Percentiles rank a stretch among this genome's conserved stretches.
phyloP scores from a whole-genome alignment of 2,888 invertebrate species.

The Laspeyria flexula region DNA sequence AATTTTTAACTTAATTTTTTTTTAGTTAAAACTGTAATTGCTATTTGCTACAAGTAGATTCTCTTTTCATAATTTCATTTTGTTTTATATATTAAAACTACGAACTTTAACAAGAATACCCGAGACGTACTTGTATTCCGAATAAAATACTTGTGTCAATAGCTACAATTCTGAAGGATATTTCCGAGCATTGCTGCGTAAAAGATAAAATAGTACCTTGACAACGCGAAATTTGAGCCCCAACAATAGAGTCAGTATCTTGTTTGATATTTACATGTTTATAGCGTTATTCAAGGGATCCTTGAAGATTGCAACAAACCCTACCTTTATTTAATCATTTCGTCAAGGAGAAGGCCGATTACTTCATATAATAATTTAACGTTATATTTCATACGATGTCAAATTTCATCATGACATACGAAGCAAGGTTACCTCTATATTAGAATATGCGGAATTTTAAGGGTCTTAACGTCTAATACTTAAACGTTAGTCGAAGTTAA shows the following conservation, averaged over 20 bases:
- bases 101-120: too few species aligned
- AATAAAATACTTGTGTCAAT: not conserved
- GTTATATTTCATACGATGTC: slow-evolving; percentile 9
- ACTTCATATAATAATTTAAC: slow-evolving; percentile 14
- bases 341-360: slow-evolving; percentile 13
- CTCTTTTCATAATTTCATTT: too few species aligned
- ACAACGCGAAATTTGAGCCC: slow-evolving; percentile 1
- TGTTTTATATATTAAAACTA: too few species aligned
- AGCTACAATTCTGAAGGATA: slow-evolving; percentile 4
- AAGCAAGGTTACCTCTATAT: slow-evolving; percentile 14
- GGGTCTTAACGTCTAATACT: slow-evolving; percentile 9
- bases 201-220: slow-evolving; percentile 11
- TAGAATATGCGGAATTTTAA: slow-evolving; percentile 18
- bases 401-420: slow-evolving; percentile 18
- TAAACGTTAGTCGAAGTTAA: slow-evolving; percentile 26
- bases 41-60: too few species aligned
- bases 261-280: slow-evolving; percentile 26
- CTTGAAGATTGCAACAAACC: slow-evolving; percentile 23
- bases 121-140: too few species aligned
- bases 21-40: too few species aligned
- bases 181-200: slow-evolving; percentile 15
- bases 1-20: too few species aligned
- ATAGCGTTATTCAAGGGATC: slow-evolving; percentile 14
- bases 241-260: slow-evolving; percentile 29
- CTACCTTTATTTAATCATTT: slow-evolving; percentile 14